Conservation (phyloP, 2,113 vertebrate genomes). For the Micronycteris hirsuta region DNA sequence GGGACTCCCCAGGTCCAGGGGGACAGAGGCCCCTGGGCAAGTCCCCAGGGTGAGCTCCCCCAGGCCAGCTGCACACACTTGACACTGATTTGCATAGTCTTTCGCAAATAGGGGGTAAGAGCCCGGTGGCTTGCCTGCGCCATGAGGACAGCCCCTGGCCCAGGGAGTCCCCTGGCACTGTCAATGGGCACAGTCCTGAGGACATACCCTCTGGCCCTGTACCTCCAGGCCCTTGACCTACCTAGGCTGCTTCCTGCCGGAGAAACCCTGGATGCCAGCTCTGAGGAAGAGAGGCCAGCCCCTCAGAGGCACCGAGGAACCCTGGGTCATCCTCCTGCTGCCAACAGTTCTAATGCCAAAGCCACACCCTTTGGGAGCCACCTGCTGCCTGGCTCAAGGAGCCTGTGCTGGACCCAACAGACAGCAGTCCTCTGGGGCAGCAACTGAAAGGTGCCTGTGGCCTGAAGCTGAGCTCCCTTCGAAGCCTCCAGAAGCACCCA, state of each 20-base stretch:
- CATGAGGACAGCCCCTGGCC: slow-evolving; percentile 57
- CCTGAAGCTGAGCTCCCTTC: slow-evolving; percentile 90
- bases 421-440: slow-evolving; percentile 80
- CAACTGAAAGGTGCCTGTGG: slow-evolving; percentile 88
- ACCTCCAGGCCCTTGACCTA: slow-evolving; percentile 77
- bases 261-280: slow-evolving; percentile 86
- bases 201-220: slow-evolving; percentile 33
- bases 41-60: slow-evolving; percentile 48
- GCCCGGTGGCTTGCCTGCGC: slow-evolving; percentile 66
- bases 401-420: slow-evolving; percentile 75
- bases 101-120: slow-evolving; percentile 76
- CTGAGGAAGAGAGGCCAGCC: slow-evolving; percentile 89
- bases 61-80: slow-evolving; percentile 74
- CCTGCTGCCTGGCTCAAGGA: slow-evolving; percentile 89
- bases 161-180: slow-evolving; percentile 51
- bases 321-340: slow-evolving; percentile 81
- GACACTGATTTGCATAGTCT: slow-evolving; percentile 83
- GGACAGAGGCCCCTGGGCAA: slow-evolving; percentile 53
- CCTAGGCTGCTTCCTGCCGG: slow-evolving; percentile 88
- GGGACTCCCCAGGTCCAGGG: slow-evolving; percentile 67
- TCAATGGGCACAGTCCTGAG: slow-evolving; percentile 73
- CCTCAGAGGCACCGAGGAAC: slow-evolving; percentile 86
- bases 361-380: slow-evolving; percentile 97
- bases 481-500: slow-evolving; percentile 83
- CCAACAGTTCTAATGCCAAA: slow-evolving; percentile 96